Base-by-base conservation (phyloP, 2,888 invertebrate species). In the Pristionchus maxplancki region DNA sequence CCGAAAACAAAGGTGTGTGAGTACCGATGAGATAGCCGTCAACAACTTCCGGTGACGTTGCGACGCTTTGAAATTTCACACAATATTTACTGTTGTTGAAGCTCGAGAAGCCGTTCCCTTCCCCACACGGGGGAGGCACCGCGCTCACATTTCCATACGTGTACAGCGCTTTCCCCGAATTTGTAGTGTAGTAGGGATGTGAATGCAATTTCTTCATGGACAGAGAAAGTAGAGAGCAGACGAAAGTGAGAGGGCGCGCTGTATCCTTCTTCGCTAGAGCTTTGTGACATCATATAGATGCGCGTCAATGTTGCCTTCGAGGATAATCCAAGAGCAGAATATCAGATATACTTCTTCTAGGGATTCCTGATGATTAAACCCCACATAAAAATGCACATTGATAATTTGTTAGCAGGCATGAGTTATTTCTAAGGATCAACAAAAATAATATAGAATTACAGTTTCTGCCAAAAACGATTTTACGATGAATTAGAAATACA, bases 31-130 rank as follows among this genome's bases (percentile, higher is more conserved):
- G 28, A 31, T 31, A 28, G 11, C 31, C 15, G 5, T 64, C 11
- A 64, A 34, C 17, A 34, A 71, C 71, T 71, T 71, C 81, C 81
- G 62, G 20, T 64, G 78, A 81, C 53, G 78, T 15, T 13, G 15
- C 24, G 0, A 74, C n/a, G 11, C 11, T 17, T 11, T 13, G 81
- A 15, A 31, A 34, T 71, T 71, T 37, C 37, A 24, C 37, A 71
- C 34, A 34, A 34, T 37, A 37, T 37, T 71, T 31, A 34, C 71
- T 71, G 71, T 71, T 71, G 71, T 37, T 71, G 31, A 64, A 2
- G 64, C 64, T 9, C 13, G 64, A 58, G 58, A 50, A 15, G 15
- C 15, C 17, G 44, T n/a, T 58, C 71, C 6, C 37, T 15, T 37
- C 15, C 37, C 37, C 71, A 71, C 71, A 37, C 9, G 71, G 71